Percentiles rank a stretch among this genome's conserved stretches.
These are phyloP conservation scores for Chirona hameri DNA, from an alignment of 2,888 invertebrate species.

Conservation along the genomic window DNA sequence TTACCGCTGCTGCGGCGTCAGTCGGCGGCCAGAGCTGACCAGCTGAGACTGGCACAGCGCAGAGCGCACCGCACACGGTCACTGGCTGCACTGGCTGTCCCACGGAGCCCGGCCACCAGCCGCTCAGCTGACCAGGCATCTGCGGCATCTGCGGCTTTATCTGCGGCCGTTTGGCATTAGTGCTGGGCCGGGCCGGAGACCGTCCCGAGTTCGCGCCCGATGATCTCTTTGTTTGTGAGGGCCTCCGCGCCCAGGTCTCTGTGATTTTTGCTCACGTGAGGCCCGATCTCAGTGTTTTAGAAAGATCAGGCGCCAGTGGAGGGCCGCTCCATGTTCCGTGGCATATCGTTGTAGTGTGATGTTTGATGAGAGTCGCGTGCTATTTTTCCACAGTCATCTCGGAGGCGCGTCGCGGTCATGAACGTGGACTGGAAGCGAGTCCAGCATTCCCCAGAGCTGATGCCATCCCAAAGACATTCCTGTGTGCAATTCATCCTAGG, in stretches of 20 bases:
- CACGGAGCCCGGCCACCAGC: no score
- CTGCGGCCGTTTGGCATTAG: no score
- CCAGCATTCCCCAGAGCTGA: background rate
- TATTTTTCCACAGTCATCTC: conserved; percentile 1
- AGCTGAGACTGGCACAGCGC: no score
- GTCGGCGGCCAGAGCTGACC: background rate
- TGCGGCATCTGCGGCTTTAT: no score
- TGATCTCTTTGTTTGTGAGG: background rate
- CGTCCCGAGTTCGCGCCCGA: background rate
- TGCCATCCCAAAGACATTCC: conserved; percentile 25
- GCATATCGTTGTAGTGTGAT: conserved; percentile 23
- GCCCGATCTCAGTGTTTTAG: conserved; percentile 1
- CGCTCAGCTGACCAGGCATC: no score
- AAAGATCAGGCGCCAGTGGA: background rate
- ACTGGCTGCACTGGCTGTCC: no score
- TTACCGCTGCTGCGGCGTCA: background rate
- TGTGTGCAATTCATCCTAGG: conserved; percentile 3
- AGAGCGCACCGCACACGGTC: no score
- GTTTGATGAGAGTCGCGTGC: background rate
- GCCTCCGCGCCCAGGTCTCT: background rate
- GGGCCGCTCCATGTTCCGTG: background rate
- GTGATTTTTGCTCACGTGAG: conserved; percentile 12
- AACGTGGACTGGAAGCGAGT: background rate
- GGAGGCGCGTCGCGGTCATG: background rate
- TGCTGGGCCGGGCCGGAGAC: no score